Evolutionary conservation across 2,113 vertebrate genomes (phyloP).

Genomic region (Xyliphius kryptos): DNA sequence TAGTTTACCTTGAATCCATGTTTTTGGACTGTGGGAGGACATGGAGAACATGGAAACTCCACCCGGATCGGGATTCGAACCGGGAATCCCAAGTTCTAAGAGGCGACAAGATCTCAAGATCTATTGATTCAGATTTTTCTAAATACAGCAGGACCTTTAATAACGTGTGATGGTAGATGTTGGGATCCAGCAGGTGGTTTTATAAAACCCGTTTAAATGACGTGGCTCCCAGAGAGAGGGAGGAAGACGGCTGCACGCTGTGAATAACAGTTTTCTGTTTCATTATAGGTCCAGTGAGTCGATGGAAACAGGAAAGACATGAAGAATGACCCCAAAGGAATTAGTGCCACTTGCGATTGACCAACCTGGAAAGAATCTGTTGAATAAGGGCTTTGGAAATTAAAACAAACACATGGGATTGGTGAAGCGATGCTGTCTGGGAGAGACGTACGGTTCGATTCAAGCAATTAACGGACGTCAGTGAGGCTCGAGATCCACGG

Average conservation of each 20-base stretch:
- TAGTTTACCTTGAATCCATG: too few relatives aligned
- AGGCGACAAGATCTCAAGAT: too few relatives aligned
- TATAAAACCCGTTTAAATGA: too few relatives aligned
- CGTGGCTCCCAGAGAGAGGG: too few relatives aligned
- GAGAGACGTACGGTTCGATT: neutral
- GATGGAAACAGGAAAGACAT: neutral
- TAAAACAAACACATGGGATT: neutral
- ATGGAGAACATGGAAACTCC: too few relatives aligned
- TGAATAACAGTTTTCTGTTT: neutral
- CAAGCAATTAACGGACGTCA: conserved; percentile 7
- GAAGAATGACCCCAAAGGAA: neutral
- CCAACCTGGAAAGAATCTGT: neutral
- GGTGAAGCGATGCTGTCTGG: neutral
- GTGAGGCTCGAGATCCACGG: neutral
- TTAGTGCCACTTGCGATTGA: conserved; percentile 3
- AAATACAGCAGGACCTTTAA: too few relatives aligned
- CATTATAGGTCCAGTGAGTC: conserved; percentile 8
- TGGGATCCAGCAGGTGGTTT: too few relatives aligned
- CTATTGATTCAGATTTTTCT: too few relatives aligned
- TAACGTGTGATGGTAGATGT: too few relatives aligned
- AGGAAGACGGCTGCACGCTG: neutral
- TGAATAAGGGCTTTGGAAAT: neutral
- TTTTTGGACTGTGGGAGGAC: too few relatives aligned
- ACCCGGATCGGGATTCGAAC: too few relatives aligned
- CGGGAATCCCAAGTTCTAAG: too few relatives aligned